Conservation (phyloP, 64 coral and sea anemone genomes). For the Stichodactyla mertensii region DNA sequence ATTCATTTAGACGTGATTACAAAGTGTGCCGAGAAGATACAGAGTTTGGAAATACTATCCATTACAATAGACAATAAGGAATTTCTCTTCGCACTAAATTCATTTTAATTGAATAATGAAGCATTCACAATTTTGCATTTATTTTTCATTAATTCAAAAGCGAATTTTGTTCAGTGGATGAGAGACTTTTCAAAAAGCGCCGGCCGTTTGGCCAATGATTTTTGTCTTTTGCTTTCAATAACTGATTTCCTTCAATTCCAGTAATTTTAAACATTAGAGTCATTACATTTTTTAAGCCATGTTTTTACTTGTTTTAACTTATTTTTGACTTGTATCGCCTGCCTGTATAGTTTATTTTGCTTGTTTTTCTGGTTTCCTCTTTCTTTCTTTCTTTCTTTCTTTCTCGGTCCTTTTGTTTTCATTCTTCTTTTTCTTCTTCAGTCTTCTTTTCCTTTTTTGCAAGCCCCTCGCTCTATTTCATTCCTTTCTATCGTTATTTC, state of each 20-base stretch:
- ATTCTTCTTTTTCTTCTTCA: neutral
- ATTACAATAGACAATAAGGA: neutral
- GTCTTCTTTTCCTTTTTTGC: neutral
- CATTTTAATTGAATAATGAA: slow-evolving; percentile 9
- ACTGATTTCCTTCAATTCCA: neutral
- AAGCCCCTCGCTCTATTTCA: neutral
- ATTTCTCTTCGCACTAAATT: neutral
- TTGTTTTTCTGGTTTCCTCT: neutral
- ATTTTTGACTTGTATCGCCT: neutral
- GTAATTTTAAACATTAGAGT: neutral
- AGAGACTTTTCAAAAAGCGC: neutral
- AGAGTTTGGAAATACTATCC: slow-evolving; percentile 9
- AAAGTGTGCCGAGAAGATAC: neutral
- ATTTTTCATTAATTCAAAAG: neutral
- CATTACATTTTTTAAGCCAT: too few relatives aligned
- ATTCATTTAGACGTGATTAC: neutral
- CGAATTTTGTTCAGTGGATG: neutral
- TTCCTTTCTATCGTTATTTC: neutral
- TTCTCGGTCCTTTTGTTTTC: neutral
- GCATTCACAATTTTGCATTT: neutral
- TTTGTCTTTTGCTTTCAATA: neutral
- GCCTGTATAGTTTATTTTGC: neutral
- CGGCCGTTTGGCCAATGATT: neutral
- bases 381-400: neutral
- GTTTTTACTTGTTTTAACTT: neutral